A percentile compares a stretch with the other conserved stretches of the same genome.
phyloP scores from a whole-genome alignment of 2,888 invertebrate species.

The Apotomis turbidana region DNA sequence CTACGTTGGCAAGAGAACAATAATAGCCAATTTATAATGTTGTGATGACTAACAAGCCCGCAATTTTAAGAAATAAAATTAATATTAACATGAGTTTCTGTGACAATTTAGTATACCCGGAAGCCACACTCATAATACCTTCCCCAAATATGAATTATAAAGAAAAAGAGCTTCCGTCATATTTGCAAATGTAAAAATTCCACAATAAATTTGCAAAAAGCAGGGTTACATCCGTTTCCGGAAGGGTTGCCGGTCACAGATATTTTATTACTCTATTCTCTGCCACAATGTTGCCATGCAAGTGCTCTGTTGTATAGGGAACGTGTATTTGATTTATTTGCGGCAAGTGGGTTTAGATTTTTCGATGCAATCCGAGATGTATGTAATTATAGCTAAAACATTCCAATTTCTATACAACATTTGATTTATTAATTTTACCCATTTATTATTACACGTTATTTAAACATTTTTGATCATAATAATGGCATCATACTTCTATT shows the following conservation, averaged over 20 bases:
- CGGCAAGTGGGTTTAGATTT: constrained; percentile 7
- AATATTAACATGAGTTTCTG: too few relatives aligned
- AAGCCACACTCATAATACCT: too few relatives aligned
- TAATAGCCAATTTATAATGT: too few relatives aligned
- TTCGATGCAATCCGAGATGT: not conserved
- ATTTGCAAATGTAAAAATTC: constrained; percentile 35
- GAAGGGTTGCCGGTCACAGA: constrained; percentile 53
- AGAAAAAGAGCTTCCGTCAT: constrained; percentile 15
- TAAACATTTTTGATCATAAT: too few relatives aligned
- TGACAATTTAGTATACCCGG: too few relatives aligned
- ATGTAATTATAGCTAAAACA: not conserved
- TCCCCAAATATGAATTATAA: constrained; percentile 1
- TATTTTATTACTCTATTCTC: constrained; percentile 50
- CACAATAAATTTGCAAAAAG: constrained; percentile 49
- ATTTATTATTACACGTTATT: too few relatives aligned
- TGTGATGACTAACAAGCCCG: too few relatives aligned
- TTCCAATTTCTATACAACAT: not conserved
- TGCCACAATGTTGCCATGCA: constrained; percentile 44
- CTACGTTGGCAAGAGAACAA: too few relatives aligned
- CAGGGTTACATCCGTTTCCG: constrained; percentile 50
- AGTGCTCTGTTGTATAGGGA: constrained; percentile 46
- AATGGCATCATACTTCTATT: too few relatives aligned
- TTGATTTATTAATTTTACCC: not conserved
- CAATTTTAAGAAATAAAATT: too few relatives aligned
- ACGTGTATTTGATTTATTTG: constrained; percentile 44